Percentiles rank a stretch among this genome's conserved stretches.
phyloP scores from a whole-genome alignment of 2,888 invertebrate species.

The Mesodorylaimus sp. region DNA sequence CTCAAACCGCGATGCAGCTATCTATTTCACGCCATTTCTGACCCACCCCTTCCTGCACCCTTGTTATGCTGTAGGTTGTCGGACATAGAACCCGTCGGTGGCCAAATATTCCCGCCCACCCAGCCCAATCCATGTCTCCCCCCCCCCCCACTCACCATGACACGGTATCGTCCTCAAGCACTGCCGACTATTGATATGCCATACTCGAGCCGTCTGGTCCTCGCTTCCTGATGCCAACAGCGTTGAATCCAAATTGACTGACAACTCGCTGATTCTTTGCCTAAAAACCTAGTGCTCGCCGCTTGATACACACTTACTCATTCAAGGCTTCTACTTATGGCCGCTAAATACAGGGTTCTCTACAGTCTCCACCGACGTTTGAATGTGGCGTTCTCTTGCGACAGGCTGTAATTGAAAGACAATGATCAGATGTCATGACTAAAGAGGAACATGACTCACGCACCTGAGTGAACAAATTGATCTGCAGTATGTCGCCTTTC shows the following conservation, averaged over 20 bases:
- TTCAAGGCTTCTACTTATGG: neutral
- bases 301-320: too few species aligned
- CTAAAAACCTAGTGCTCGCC: too few species aligned
- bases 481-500: conserved; percentile 18
- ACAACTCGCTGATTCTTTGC: conserved; percentile 9
- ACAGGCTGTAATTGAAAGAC: neutral
- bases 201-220: conserved; percentile 18
- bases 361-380: neutral
- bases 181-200: conserved; percentile 21
- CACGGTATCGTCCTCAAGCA: conserved; percentile 14
- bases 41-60: too few species aligned
- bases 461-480: conserved; percentile 12
- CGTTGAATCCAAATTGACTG: conserved; percentile 18
- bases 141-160: too few species aligned
- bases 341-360: neutral
- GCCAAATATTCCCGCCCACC: too few species aligned
- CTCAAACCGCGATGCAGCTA: too few species aligned
- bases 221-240: conserved; percentile 20
- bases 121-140: too few species aligned
- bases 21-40: too few species aligned
- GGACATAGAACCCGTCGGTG: too few species aligned
- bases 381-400: neutral
- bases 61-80: too few species aligned
- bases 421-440: neutral
- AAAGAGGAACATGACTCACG: too few species aligned